Base-by-base conservation (phyloP, 92 coral and sea anemone species). In the Micromussa lordhowensis region DNA sequence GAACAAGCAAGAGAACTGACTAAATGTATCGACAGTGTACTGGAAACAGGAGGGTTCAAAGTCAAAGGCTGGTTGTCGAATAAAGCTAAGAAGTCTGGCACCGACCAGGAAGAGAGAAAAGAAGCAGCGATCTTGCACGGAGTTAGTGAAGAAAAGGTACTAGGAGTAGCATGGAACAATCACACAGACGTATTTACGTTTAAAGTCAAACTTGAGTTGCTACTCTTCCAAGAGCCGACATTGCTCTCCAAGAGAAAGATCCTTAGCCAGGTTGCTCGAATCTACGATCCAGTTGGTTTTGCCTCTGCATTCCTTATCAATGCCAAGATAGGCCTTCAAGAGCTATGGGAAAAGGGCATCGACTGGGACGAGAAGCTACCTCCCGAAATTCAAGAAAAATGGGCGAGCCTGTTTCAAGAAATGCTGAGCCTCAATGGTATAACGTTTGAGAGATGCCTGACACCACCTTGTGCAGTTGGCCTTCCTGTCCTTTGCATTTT, bases 31-130 rank as follows among this genome's bases (percentile, higher is more conserved):
- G 90, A 85, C 72, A 7, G 71, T 54, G 83, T 90, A 38, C 81
- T 90, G 28, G 82, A 55, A 13, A 55, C 80, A 51, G 93, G 93
- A 51, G 93, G 93, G 2, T 86, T 90, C 30, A 71, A 34, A 57
- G 93, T 86, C 2, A 90, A 85, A 78, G 93, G 86, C 53, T 90
- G 90, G 92, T 24, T 61, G 49, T 90, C 86, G 7, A 90, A 90
- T 68, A 32, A 59, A 30, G 40, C 13, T 4, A 12, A 53, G 29
- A 55, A 19, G 26, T 14, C 61, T 28, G 58, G 63, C 24, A 59
- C 51, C 22, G 55, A 24, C 70, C 31, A 84, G 38, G 75, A 77
- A 34, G 58, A 82, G 28, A 24, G 29, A 44, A 68, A 88, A 68
- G 87, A 53, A 81, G 74, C 61, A 44, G 49, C 40, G 49, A 38